A percentile compares a stretch with the other conserved stretches of the same genome.
phyloP scores from a whole-genome alignment of 2,888 invertebrate genomes.

The Synergus itoensis region DNA sequence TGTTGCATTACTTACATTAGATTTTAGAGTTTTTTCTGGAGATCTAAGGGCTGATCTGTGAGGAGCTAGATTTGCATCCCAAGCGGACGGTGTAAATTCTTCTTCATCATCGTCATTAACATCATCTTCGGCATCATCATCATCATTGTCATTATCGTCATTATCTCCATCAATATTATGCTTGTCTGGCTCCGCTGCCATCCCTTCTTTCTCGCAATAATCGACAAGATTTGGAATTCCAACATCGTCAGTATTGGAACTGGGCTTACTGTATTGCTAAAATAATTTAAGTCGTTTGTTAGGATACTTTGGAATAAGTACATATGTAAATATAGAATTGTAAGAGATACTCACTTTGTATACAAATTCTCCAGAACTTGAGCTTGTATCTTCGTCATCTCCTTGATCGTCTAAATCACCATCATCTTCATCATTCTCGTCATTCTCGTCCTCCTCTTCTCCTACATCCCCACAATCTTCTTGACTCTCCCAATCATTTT shows the following conservation, averaged over 20 bases:
- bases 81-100: conserved; percentile 88
- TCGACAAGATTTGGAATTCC: conserved; percentile 53
- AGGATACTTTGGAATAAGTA: no score
- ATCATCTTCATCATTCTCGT: conserved; percentile 76
- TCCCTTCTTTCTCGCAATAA: conserved; percentile 73
- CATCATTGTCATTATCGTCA: conserved; percentile 44
- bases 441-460: conserved; percentile 79
- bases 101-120: conserved; percentile 84
- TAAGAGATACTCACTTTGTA: conserved; percentile 83
- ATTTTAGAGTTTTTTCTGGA: conserved; percentile 79
- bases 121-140: conserved; percentile 77
- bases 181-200: background rate
- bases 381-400: conserved; percentile 82
- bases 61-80: conserved; percentile 89
- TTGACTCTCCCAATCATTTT: conserved; percentile 85
- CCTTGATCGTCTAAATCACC: conserved; percentile 76
- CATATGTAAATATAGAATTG: no score
- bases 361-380: conserved; percentile 88
- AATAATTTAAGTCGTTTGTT: conserved; percentile 30
- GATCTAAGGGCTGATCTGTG: conserved; percentile 85
- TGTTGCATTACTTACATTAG: conserved; percentile 70
- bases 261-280: conserved; percentile 66
- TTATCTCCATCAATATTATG: background rate
- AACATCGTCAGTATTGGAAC: conserved; percentile 57
- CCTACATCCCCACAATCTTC: conserved; percentile 70